A percentile compares a stretch with the other conserved stretches of the same genome.
phyloP scores from a whole-genome alignment of 2,888 invertebrate species.

The Chesias legatella region DNA sequence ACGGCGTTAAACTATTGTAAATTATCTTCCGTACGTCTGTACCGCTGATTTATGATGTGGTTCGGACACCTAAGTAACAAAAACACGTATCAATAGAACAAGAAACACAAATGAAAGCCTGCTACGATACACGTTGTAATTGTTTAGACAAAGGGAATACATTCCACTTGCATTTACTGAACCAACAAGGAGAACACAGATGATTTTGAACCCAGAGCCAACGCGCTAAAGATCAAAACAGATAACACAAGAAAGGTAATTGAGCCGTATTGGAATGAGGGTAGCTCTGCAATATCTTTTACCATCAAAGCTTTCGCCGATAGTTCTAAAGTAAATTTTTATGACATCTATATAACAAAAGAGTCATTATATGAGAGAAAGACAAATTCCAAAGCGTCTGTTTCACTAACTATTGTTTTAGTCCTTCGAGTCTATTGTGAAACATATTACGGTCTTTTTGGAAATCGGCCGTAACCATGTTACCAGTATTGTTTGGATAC shows the following conservation, averaged over 20 bases:
- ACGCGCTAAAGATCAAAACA: slow-evolving; percentile 1
- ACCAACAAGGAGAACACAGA: slow-evolving; percentile 22
- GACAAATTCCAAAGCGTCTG: slow-evolving; percentile 54
- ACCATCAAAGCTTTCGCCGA: slow-evolving; percentile 73
- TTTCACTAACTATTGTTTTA: slow-evolving; percentile 43
- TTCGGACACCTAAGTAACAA: slow-evolving; percentile 72
- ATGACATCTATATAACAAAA: slow-evolving; percentile 67
- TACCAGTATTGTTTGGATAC: slow-evolving; percentile 21
- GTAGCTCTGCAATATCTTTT: slow-evolving; percentile 49
- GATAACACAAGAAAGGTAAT: slow-evolving; percentile 4
- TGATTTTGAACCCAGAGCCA: slow-evolving; percentile 25
- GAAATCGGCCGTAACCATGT: slow-evolving; percentile 20
- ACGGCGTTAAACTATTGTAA: slow-evolving; percentile 30
- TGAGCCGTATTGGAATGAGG: slow-evolving; percentile 26
- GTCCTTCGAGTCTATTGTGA: slow-evolving; percentile 23
- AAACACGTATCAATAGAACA: slow-evolving; percentile 71
- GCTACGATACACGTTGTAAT: slow-evolving; percentile 74
- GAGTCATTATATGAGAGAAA: slow-evolving; percentile 61
- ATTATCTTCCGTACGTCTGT: slow-evolving; percentile 40
- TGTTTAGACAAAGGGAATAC: slow-evolving; percentile 72
- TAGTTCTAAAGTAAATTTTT: slow-evolving; percentile 72
- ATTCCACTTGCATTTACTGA: slow-evolving; percentile 29
- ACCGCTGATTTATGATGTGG: slow-evolving; percentile 75
- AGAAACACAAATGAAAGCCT: slow-evolving; percentile 73
- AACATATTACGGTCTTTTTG: slow-evolving; percentile 17